A percentile compares a stretch with the other conserved stretches of the same genome.
Conservation (phyloP, 2,888 invertebrate species). For the Epistrophella euchroma region DNA sequence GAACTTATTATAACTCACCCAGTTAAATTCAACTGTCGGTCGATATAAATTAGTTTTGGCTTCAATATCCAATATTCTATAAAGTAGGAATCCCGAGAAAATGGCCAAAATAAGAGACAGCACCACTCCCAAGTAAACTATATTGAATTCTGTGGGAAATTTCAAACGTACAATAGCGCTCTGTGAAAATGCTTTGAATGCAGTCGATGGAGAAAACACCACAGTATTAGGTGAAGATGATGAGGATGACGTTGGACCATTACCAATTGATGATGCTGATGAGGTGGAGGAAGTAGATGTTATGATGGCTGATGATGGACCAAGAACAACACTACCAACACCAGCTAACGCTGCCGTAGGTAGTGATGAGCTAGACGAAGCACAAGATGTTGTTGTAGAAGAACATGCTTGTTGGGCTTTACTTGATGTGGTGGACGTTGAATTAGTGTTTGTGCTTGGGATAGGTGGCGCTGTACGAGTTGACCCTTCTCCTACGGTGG, state of each 20-base stretch:
- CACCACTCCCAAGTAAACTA: slow-evolving; percentile 82
- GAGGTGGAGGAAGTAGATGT: slow-evolving; percentile 77
- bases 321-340: slow-evolving; percentile 77
- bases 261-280: slow-evolving; percentile 76
- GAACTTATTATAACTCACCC: slow-evolving; percentile 79
- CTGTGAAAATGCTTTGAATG: slow-evolving; percentile 77
- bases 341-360: slow-evolving; percentile 76
- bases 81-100: slow-evolving; percentile 82
- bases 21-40: slow-evolving; percentile 82
- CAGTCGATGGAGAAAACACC: slow-evolving; percentile 76
- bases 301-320: slow-evolving; percentile 76
- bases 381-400: slow-evolving; percentile 51
- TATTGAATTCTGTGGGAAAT: slow-evolving; percentile 81
- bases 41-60: slow-evolving; percentile 81
- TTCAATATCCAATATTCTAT: slow-evolving; percentile 83
- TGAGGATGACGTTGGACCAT: slow-evolving; percentile 67
- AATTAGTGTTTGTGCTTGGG: slow-evolving; percentile 58
- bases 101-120: slow-evolving; percentile 81
- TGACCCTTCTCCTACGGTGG: slow-evolving; percentile 21
- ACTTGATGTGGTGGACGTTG: slow-evolving; percentile 59
- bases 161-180: slow-evolving; percentile 78
- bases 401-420: slow-evolving; percentile 48
- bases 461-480: slow-evolving; percentile 78
- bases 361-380: slow-evolving; percentile 64
- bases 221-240: slow-evolving; percentile 77